These are phyloP conservation scores for Stenotaenia linearis DNA, from an alignment of 2,888 invertebrate species.

Conservation along the genomic window DNA sequence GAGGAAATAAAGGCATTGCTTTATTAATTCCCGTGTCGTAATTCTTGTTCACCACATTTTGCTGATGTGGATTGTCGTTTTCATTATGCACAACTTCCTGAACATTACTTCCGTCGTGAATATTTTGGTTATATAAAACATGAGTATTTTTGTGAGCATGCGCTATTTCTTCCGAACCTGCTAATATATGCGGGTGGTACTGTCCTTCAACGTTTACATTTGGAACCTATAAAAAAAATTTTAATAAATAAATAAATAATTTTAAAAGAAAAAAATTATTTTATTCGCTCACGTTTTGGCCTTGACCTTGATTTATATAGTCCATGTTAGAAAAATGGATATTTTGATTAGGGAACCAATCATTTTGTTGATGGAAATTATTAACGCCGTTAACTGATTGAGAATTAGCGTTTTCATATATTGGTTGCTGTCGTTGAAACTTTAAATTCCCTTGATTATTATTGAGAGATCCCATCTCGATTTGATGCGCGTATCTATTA, in stretches of 20 bases:
- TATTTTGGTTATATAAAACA: neutral
- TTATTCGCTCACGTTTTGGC: neutral
- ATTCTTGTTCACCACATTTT: neutral
- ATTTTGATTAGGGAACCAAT: neutral
- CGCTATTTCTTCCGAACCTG: neutral
- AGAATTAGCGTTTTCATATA: neutral
- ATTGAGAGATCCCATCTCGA: neutral
- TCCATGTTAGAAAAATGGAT: neutral
- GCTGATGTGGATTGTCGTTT: neutral
- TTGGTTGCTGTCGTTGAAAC: too few species aligned
- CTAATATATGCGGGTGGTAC: neutral
- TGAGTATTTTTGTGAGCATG: neutral
- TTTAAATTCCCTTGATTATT: too few species aligned
- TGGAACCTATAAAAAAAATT: neutral
- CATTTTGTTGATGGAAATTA: neutral
- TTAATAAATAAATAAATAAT: neutral
- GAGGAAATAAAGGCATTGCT: neutral
- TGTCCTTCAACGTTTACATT: neutral
- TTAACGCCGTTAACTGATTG: too few species aligned
- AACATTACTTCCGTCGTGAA: neutral
- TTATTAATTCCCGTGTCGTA: too few species aligned
- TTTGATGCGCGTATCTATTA: neutral
- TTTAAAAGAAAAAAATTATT: neutral
- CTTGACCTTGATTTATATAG: neutral
- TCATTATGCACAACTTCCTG: neutral